Base-by-base conservation (phyloP, 2,888 invertebrate species). In the Nemapogon koenigi region DNA sequence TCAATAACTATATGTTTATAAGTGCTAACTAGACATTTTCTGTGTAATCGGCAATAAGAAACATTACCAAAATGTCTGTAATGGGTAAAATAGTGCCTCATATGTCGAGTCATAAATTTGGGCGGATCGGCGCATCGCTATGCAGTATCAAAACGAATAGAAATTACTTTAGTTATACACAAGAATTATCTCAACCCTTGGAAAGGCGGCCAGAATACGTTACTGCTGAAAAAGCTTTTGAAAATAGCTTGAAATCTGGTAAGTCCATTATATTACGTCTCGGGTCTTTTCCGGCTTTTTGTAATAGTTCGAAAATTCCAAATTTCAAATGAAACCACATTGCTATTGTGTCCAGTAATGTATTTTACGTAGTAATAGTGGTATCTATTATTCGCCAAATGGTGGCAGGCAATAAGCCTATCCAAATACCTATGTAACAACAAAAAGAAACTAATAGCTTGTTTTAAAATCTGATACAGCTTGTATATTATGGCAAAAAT, bases 111-210 rank as follows among this genome's bases (percentile, higher is more conserved):
- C 59, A 59, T 42, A 64, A 62, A 59, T 59, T 70, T 40, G 56
- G 64, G 8, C 63, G 59, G 52, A 44, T 75, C 39, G 57, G 61
- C 51, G 60, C 63, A 40, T 63, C 64, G 43, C 48, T 72, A 41
- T 54, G 53, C 41, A 52, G 49, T 51, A 53, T 53, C 11, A 68
- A 67, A 49, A 51, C 59, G 41, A 69, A 79, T 39, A 83, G 85
- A 53, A 83, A 61, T 40, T 92, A 85, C 67, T 91, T 87, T 59
- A 87, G 91, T 1, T 91, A 93, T 56, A 85, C 87, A 15, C 86
- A 86, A 45, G 92, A 93, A 61, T 84, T 93, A 29, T 84, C 91
- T 26, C 91, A 92, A 70, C 91, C 92, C 10, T 69, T 90, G 48
- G 82, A 86, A 18, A 83, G 86, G 46, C 84, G 85, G 44, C 92